Evolutionary conservation across 2,113 vertebrate species (phyloP).

Genomic region (Syngnathus typhle): DNA sequence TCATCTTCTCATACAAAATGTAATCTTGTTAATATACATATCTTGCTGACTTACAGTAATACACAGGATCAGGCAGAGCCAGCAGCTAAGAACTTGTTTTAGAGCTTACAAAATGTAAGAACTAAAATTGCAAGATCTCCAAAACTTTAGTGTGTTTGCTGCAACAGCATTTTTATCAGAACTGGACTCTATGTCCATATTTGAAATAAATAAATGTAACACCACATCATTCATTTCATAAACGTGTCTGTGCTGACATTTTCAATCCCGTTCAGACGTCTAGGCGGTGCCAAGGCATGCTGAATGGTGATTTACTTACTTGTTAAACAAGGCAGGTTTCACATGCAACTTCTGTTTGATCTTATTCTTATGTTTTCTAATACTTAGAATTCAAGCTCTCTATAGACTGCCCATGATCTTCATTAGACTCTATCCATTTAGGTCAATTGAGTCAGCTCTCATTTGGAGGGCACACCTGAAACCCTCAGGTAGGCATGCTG

Average conservation of each 20-base stretch:
- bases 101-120: too few relatives aligned
- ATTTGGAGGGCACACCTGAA: constrained; percentile 4
- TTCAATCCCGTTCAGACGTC: not conserved
- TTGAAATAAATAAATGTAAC: not conserved
- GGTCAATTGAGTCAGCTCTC: constrained; percentile 16
- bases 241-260: not conserved
- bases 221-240: not conserved
- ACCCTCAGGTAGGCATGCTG: not conserved
- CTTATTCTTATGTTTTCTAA: not conserved
- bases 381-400: not conserved
- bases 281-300: too few relatives aligned
- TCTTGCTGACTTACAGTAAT: too few relatives aligned
- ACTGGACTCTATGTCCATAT: not conserved
- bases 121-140: not conserved
- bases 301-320: too few relatives aligned
- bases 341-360: not conserved
- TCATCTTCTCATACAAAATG: not conserved
- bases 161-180: not conserved
- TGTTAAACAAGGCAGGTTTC: not conserved
- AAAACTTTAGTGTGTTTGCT: not conserved
- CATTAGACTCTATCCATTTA: not conserved
- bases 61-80: not conserved
- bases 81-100: too few relatives aligned
- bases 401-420: not conserved
- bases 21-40: too few relatives aligned